Evolutionary conservation across 2,113 vertebrate genomes (phyloP).

Genomic region (Toxotes jaculatrix): DNA sequence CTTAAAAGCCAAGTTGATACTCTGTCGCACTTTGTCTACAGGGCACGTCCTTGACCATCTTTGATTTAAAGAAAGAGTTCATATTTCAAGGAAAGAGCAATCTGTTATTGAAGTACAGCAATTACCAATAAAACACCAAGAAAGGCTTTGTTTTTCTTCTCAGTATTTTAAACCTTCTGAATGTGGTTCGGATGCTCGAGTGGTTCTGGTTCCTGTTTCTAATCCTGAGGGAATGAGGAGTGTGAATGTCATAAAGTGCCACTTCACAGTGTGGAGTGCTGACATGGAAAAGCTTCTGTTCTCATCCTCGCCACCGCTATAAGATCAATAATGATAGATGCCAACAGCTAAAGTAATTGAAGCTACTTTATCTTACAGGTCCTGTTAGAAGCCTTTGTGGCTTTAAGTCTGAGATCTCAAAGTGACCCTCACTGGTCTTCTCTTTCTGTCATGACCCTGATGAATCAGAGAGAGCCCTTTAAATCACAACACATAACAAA

Average conservation of each 20-base stretch:
- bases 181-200: conserved; percentile 4
- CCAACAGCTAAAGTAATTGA: conserved; percentile 54
- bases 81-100: background rate
- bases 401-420: conserved; percentile 52
- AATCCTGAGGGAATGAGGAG: conserved; percentile 52
- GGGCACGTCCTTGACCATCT: conserved; percentile 25
- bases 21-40: conserved; percentile 26
- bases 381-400: conserved; percentile 40
- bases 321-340: conserved; percentile 75
- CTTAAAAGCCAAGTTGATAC: conserved; percentile 68
- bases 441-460: conserved; percentile 29
- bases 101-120: background rate
- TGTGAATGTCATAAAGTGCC: conserved; percentile 76
- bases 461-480: conserved; percentile 45
- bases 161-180: conserved; percentile 26
- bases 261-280: conserved; percentile 66
- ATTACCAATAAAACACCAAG: conserved; percentile 32
- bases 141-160: conserved; percentile 2
- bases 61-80: conserved; percentile 11
- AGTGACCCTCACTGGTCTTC: conserved; percentile 30
- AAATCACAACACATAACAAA: background rate
- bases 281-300: conserved; percentile 81
- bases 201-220: conserved; percentile 37
- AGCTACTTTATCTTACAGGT: conserved; percentile 53
- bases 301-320: conserved; percentile 60